Base-by-base conservation (phyloP, 2,113 vertebrate species). In the Grallaria varia region DNA sequence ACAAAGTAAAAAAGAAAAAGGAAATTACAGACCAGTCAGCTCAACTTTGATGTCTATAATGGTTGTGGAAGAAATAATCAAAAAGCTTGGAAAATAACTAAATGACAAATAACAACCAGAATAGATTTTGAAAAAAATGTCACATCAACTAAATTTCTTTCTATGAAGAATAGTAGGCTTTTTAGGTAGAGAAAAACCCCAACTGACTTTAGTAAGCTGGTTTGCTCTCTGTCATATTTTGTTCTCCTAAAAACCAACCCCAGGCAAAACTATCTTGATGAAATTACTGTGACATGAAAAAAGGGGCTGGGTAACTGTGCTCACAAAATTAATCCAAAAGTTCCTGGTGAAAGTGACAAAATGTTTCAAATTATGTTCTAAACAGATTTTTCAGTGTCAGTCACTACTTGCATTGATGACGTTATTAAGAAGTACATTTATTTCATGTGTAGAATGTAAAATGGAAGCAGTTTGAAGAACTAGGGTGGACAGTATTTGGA, bases 21-120 rank as follows among this genome's bases (percentile, higher is more conserved):
- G n/a, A 89, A 94, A 95, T 95, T 96, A 64, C 24, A 93, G 84
- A 88, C 58, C 67, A 85, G 62, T 85, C 85, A 93, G 8, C 27
- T 87, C 67, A 85, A 53, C 40, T 79, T 90, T 82, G 50, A 73
- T 68, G 40, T 64, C 58, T 83, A 25, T 49, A 91, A 82, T 49
- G 24, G 22, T 53, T 17, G 2, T 28, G 78, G 71, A 85, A 82
- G 49, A 94, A 93, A 85, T 60, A 87, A 93, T 53, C 14, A 80
- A 75, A 94, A 93, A 79, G 3, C 82, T 90, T 73, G 63, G 44
- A 75, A 90, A 87, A 91, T 39, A 82, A 63, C 40, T 90, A 91
- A 87, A 63, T 91, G 69, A 83, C 78, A 90, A 93, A 84, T 72
- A 89, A 72, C 31, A 84, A 5, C 52, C 58, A 81, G 47, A 63